These are phyloP conservation scores for Phallusia fumigata DNA, from an alignment of 23 tunicate genomes.

Conservation along the genomic window DNA sequence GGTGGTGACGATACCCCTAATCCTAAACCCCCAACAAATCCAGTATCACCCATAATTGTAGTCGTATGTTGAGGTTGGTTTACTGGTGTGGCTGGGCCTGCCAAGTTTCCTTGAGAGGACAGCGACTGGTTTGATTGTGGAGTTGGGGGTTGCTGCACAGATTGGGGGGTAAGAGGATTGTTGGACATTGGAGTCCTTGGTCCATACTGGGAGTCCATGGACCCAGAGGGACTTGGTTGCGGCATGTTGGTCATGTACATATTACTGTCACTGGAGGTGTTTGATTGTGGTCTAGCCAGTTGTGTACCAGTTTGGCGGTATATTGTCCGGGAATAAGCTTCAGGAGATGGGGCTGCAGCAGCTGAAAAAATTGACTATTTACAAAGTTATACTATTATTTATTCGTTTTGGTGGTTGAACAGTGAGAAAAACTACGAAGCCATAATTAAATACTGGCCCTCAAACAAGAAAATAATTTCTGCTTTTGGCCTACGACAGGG, in stretches of 20 bases:
- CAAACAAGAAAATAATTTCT: no score
- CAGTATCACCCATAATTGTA: slow-evolving; percentile 11
- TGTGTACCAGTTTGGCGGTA: slow-evolving; percentile 30
- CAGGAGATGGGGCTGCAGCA: slow-evolving; percentile 30
- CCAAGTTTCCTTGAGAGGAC: not conserved
- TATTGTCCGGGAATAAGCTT: not conserved
- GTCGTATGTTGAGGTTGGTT: slow-evolving; percentile 28
- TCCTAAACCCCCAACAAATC: slow-evolving; percentile 1
- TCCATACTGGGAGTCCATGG: slow-evolving; percentile 49
- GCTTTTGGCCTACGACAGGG: no score
- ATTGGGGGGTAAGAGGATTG: slow-evolving; percentile 61
- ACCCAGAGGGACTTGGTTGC: slow-evolving; percentile 68
- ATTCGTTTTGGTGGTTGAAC: no score
- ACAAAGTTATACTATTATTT: no score
- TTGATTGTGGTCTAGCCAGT: slow-evolving; percentile 38
- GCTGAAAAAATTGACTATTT: not conserved
- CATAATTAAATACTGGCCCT: no score
- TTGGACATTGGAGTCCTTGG: slow-evolving; percentile 66
- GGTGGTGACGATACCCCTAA: not conserved
- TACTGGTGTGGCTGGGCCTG: slow-evolving; percentile 17
- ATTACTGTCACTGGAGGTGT: slow-evolving; percentile 49
- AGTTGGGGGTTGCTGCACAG: slow-evolving; percentile 28
- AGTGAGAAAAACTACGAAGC: no score
- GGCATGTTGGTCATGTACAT: slow-evolving; percentile 58
- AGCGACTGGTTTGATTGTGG: slow-evolving; percentile 26